A percentile compares a stretch with the other conserved stretches of the same genome.
These are phyloP conservation scores for Stegophylla sp. DNA, from an alignment of 2,888 invertebrate species.

Conservation along the genomic window DNA sequence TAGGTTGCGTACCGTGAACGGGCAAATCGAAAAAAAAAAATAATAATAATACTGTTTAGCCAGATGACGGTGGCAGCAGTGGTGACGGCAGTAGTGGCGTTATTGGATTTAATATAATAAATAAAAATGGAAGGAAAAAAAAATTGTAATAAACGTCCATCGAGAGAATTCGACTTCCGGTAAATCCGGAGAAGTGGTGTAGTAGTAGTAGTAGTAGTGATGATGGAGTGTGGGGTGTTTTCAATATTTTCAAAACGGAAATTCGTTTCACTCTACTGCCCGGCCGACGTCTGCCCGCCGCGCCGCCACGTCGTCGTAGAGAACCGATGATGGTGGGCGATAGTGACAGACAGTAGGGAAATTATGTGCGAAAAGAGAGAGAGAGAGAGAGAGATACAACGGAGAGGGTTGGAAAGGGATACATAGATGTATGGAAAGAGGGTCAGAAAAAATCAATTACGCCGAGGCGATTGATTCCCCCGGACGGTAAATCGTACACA, in stretches of 20 bases:
- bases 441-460: conserved; percentile 22
- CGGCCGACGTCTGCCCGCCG: too few species aligned
- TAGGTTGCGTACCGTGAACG: too few species aligned
- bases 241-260: conserved; percentile 33
- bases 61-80: too few species aligned
- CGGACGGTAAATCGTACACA: conserved; percentile 32
- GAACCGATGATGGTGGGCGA: background rate
- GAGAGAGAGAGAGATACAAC: background rate
- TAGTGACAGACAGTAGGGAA: background rate
- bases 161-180: background rate
- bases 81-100: background rate
- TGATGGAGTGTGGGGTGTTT: background rate
- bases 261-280: conserved; percentile 31
- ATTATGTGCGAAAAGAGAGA: too few species aligned
- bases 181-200: background rate
- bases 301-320: background rate
- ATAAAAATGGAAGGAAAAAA: background rate
- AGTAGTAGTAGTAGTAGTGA: background rate
- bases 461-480: background rate
- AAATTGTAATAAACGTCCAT: background rate
- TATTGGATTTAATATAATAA: background rate
- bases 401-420: background rate
- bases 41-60: too few species aligned
- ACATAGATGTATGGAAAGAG: too few species aligned
- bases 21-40: too few species aligned